A percentile compares a stretch with the other conserved stretches of the same genome.
Conservation (phyloP, 2,888 invertebrate species). For the Pandemis cinnamomeana region DNA sequence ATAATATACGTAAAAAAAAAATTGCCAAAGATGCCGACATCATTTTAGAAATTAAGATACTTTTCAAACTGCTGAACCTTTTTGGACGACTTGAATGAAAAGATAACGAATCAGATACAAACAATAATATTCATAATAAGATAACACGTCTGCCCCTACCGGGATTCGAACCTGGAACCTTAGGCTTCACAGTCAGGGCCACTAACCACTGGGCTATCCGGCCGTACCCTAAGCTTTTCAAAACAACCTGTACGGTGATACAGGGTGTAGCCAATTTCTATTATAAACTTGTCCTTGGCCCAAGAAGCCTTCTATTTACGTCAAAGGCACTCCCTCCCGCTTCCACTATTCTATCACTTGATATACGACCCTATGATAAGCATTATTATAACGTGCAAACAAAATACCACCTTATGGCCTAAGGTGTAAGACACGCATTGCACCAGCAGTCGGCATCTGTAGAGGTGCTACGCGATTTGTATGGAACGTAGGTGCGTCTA, state of each 20-base stretch:
- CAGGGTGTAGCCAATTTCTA: constrained; percentile 3
- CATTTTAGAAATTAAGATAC: too few relatives aligned
- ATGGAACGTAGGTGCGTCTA: constrained; percentile 9
- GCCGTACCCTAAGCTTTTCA: too few relatives aligned
- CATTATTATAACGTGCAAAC: not conserved
- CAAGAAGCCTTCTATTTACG: constrained; percentile 21
- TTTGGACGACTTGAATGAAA: too few relatives aligned
- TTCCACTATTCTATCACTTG: not conserved
- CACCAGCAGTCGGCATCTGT: not conserved
- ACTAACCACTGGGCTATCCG: too few relatives aligned
- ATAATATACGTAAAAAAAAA: too few relatives aligned
- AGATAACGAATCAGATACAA: too few relatives aligned
- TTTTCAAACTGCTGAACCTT: too few relatives aligned
- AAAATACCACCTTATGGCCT: not conserved
- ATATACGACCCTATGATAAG: constrained; percentile 22
- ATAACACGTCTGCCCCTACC: too few relatives aligned
- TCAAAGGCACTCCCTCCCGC: constrained; percentile 13
- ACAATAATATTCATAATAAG: too few relatives aligned
- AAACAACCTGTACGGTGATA: not conserved
- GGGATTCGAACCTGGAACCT: too few relatives aligned
- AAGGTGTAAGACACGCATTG: not conserved
- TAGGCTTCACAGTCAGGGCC: too few relatives aligned
- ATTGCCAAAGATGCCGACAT: too few relatives aligned
- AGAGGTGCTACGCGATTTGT: constrained; percentile 16
- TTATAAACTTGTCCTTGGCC: constrained; percentile 11